These are phyloP conservation scores for Nyctereutes procyonoides DNA, from an alignment of 2,113 vertebrate genomes.

Conservation along the genomic window DNA sequence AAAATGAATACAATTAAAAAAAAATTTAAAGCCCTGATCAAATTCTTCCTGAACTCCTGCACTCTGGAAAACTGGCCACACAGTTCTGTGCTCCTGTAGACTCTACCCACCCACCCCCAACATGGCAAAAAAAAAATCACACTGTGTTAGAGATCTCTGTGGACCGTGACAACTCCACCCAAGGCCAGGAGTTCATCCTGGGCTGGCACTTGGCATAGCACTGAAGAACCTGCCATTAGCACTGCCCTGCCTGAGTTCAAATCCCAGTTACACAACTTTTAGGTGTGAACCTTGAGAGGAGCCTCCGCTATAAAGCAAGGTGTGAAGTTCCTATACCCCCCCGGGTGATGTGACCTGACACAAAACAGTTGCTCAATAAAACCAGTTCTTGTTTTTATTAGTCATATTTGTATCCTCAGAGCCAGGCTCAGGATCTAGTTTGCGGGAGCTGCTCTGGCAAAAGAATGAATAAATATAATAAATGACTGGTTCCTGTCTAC, in stretches of 20 bases:
- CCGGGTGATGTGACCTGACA: conserved; percentile 51
- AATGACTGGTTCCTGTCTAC: background rate
- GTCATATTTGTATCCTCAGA: background rate
- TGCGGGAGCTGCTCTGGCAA: background rate
- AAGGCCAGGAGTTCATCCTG: background rate
- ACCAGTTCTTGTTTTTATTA: conserved; percentile 34
- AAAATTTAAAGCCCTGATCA: no score
- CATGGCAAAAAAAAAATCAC: background rate
- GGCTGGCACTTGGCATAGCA: background rate
- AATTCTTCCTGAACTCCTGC: background rate
- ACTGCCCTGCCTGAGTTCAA: background rate
- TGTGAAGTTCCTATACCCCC: background rate
- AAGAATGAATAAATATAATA: background rate
- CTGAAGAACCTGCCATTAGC: background rate
- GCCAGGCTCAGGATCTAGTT: background rate
- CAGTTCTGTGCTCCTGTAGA: background rate
- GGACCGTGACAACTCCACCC: background rate
- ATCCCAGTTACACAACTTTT: background rate
- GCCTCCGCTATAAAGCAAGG: background rate
- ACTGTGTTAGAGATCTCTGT: no score
- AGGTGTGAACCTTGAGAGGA: background rate
- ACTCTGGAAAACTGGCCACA: background rate
- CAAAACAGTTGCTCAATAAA: conserved; percentile 65
- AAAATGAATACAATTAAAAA: no score
- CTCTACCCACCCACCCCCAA: background rate